A percentile compares a stretch with the other conserved stretches of the same genome.
These are phyloP conservation scores for Adrianichthys oophorus DNA, from an alignment of 2,797 vertebrate genomes.

Conservation along the genomic window DNA sequence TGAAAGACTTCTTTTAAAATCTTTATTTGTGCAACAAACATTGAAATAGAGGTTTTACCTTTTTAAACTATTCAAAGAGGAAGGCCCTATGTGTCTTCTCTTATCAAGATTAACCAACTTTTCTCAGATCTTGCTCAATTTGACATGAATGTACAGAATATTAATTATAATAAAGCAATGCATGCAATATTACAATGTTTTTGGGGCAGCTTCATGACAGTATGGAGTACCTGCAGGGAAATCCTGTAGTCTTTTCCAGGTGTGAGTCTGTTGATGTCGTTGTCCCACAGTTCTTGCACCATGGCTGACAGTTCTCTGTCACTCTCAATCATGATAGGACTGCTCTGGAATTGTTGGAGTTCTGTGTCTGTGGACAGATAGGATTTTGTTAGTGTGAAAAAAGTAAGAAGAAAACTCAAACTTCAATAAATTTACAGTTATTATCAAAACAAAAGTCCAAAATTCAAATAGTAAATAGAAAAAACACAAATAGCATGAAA, in stretches of 20 bases:
- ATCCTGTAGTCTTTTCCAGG: conserved; percentile 83
- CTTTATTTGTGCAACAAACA: too few species aligned
- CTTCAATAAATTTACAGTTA: too few species aligned
- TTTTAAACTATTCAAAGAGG: neutral
- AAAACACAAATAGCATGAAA: too few species aligned
- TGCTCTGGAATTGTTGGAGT: conserved; percentile 14
- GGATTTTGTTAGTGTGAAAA: neutral
- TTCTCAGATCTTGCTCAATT: neutral
- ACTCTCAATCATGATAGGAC: conserved; percentile 71
- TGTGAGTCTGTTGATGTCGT: conserved; percentile 76
- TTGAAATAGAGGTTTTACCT: neutral
- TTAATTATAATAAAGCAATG: too few species aligned
- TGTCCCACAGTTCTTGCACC: conserved; percentile 82
- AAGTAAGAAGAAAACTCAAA: too few species aligned
- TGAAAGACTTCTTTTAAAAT: neutral
- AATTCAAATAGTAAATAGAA: too few species aligned
- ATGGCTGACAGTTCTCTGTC: conserved; percentile 78
- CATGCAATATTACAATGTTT: too few species aligned
- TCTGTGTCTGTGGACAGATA: conserved; percentile 11
- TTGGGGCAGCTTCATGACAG: neutral
- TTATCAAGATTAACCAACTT: neutral
- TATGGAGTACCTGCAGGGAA: conserved; percentile 76
- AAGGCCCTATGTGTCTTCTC: neutral
- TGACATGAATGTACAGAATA: too few species aligned
- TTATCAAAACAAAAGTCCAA: too few species aligned